Evolutionary conservation across 1,140 invertebrate species (phyloP).

Genomic region (Globodera ellingtonae): DNA sequence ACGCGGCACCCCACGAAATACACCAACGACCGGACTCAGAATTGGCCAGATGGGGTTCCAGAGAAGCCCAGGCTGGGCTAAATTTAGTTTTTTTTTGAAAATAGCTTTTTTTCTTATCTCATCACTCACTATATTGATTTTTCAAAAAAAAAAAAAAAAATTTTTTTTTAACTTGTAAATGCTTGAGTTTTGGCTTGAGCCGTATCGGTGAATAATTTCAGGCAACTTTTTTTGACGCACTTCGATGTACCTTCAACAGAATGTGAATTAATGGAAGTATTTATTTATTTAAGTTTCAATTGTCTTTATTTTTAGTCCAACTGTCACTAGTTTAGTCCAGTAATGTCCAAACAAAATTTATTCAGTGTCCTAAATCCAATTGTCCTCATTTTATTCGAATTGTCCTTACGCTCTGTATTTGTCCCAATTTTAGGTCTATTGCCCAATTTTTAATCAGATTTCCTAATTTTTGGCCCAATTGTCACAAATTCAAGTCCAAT

Average conservation of each 20-base stretch:
- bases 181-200: background rate
- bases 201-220: background rate
- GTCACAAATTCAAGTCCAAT: too few relatives aligned
- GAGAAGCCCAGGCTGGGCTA: constrained; percentile 24
- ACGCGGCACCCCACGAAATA: constrained; percentile 33
- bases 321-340: background rate
- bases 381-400: too few relatives aligned
- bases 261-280: too few relatives aligned
- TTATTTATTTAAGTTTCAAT: background rate
- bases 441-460: too few relatives aligned
- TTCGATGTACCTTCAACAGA: constrained; percentile 20
- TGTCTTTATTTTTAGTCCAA: background rate
- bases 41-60: constrained; percentile 29
- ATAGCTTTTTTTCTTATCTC: background rate
- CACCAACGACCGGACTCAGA: constrained; percentile 23
- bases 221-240: constrained; percentile 18
- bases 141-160: background rate
- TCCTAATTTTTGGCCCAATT: too few relatives aligned
- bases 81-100: background rate
- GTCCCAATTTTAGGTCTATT: too few relatives aligned
- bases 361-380: too few relatives aligned
- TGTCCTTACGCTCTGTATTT: too few relatives aligned
- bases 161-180: constrained; percentile 13
- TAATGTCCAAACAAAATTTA: background rate
- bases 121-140: too few relatives aligned